Percentiles rank a stretch among this genome's conserved stretches.
Conservation (phyloP, 2,113 vertebrate species). For the Nicator chloris region DNA sequence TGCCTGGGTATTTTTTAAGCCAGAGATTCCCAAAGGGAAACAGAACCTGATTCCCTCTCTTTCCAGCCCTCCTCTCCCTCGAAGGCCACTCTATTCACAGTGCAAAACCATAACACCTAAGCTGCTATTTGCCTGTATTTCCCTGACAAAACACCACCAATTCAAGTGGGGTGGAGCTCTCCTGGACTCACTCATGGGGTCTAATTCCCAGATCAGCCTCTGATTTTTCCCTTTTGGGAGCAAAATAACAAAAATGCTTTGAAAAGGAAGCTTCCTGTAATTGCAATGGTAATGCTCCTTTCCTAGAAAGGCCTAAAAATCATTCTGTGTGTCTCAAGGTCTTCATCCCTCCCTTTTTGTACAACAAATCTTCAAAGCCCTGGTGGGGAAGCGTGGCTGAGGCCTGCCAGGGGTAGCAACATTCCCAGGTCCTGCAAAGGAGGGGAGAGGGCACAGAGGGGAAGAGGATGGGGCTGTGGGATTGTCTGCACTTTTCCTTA, state of each 20-base stretch:
- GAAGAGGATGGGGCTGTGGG: background rate
- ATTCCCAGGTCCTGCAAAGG: background rate
- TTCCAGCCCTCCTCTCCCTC: background rate
- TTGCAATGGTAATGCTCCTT: background rate
- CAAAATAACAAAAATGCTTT: background rate
- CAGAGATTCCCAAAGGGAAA: background rate
- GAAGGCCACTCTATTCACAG: background rate
- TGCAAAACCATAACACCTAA: background rate
- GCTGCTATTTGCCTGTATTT: accelerated
- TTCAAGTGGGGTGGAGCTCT: background rate
- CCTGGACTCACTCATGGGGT: background rate
- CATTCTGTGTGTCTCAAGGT: background rate
- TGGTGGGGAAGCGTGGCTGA: background rate
- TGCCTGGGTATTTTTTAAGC: background rate
- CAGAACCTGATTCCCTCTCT: background rate
- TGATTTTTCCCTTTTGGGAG: background rate
- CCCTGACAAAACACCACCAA: background rate
- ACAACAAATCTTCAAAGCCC: background rate
- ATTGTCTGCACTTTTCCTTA: conserved; percentile 41
- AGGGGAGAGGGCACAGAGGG: background rate
- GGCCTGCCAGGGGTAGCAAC: background rate
- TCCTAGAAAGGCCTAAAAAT: background rate
- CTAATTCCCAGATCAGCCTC: background rate
- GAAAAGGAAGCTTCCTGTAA: background rate
- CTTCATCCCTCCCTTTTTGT: background rate